phyloP scores from a whole-genome alignment of 2,888 invertebrate genomes.

The Cataglyphis rosenhaueri region DNA sequence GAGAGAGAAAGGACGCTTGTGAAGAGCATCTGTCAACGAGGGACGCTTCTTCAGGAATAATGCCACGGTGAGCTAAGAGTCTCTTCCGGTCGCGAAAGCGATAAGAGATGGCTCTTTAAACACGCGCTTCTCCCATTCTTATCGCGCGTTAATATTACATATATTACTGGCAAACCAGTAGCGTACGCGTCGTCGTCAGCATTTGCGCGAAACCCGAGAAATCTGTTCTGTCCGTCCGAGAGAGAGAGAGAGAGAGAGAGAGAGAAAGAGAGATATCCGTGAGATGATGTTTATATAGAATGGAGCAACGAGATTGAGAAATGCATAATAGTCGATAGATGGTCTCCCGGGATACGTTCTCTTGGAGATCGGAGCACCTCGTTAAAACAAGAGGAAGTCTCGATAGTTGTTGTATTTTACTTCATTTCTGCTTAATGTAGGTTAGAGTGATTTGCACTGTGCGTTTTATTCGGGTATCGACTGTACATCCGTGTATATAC shows the following conservation, averaged over 20 bases:
- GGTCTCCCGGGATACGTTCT: neutral
- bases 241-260: neutral
- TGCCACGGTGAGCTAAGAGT: conserved; percentile 72
- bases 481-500: neutral
- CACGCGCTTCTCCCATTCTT: neutral
- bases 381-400: neutral
- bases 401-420: neutral
- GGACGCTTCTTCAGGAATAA: conserved; percentile 57
- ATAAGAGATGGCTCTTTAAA: conserved; percentile 59
- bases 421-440: neutral
- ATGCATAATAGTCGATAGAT: neutral
- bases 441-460: conserved; percentile 16
- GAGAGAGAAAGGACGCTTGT: neutral
- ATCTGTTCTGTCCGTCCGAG: neutral
- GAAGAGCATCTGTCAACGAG: conserved; percentile 49
- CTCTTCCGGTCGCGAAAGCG: conserved; percentile 22
- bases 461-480: neutral
- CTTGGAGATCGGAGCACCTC: no score
- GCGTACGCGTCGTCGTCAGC: conserved; percentile 21
- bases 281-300: conserved; percentile 8
- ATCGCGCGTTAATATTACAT: neutral
- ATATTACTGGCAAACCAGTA: neutral
- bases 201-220: neutral
- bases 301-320: neutral
- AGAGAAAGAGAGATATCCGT: neutral